These are phyloP conservation scores for Psix sp. DNA, from an alignment of 1,140 invertebrate genomes.

Conservation along the genomic window DNA sequence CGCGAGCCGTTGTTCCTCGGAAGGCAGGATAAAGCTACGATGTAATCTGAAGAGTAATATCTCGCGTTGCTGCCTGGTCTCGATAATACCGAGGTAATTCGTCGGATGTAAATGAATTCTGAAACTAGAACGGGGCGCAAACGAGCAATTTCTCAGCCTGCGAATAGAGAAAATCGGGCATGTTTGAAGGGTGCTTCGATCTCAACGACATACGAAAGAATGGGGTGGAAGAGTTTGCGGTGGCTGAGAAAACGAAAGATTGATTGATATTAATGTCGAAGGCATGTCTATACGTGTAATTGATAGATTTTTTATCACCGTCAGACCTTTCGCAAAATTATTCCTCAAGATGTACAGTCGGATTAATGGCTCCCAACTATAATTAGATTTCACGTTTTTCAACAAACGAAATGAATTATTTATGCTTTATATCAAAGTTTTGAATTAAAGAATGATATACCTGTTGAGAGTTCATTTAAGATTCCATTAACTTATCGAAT, in stretches of 20 bases:
- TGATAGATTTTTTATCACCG: constrained; percentile 42
- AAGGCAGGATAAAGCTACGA: constrained; percentile 43
- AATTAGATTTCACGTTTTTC: too few species aligned
- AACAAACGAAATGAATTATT: too few species aligned
- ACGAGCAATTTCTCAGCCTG: constrained; percentile 55
- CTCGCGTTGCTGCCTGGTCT: constrained; percentile 40
- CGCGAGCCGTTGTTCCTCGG: constrained; percentile 37
- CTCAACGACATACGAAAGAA: constrained; percentile 27
- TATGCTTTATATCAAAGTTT: too few species aligned
- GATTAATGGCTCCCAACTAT: not conserved
- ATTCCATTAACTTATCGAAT: too few species aligned
- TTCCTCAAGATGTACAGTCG: not conserved
- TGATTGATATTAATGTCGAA: constrained; percentile 52
- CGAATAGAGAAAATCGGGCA: constrained; percentile 27
- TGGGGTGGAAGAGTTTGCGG: constrained; percentile 23
- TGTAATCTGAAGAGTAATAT: constrained; percentile 56
- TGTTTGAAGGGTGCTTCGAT: constrained; percentile 36
- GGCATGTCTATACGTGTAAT: constrained; percentile 22
- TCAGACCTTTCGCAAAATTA: not conserved
- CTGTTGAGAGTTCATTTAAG: too few species aligned
- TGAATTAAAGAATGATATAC: too few species aligned
- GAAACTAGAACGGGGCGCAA: constrained; percentile 44
- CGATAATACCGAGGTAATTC: constrained; percentile 56
- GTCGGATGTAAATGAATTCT: constrained; percentile 61
- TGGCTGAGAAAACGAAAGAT: constrained; percentile 44